phyloP scores from a whole-genome alignment of 2,113 vertebrate species.

The Podarcis cretensis region DNA sequence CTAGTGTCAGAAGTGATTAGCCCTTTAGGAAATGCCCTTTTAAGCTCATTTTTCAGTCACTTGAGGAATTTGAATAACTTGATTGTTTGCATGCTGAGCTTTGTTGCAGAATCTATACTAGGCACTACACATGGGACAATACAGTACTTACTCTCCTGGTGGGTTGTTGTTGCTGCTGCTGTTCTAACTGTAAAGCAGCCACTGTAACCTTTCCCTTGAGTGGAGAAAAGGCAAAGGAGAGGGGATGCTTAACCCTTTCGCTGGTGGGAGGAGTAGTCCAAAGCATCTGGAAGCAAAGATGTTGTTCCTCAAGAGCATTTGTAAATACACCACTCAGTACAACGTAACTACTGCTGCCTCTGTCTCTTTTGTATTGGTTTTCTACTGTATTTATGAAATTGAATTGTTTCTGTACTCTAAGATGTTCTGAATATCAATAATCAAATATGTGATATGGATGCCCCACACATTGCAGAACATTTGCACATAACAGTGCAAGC shows the following conservation, averaged over 20 bases:
- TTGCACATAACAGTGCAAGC: background rate
- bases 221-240: background rate
- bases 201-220: background rate
- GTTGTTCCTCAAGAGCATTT: no score
- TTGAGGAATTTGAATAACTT: constrained; percentile 61
- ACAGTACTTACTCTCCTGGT: background rate
- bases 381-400: no score
- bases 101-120: constrained; percentile 51
- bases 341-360: no score
- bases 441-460: constrained; percentile 20
- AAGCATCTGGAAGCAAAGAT: no score
- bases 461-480: background rate
- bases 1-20: constrained; percentile 62
- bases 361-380: no score
- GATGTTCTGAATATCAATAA: no score
- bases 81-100: constrained; percentile 51
- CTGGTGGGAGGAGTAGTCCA: no score
- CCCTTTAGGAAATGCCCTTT: constrained; percentile 67
- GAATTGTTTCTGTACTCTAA: no score
- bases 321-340: no score
- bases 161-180: background rate
- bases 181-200: background rate
- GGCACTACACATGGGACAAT: background rate
- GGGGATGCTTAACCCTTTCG: background rate
- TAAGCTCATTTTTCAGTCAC: constrained; percentile 53